These are phyloP conservation scores for Macroramphosus scolopax DNA, from an alignment of 2,797 vertebrate genomes.

Conservation along the genomic window DNA sequence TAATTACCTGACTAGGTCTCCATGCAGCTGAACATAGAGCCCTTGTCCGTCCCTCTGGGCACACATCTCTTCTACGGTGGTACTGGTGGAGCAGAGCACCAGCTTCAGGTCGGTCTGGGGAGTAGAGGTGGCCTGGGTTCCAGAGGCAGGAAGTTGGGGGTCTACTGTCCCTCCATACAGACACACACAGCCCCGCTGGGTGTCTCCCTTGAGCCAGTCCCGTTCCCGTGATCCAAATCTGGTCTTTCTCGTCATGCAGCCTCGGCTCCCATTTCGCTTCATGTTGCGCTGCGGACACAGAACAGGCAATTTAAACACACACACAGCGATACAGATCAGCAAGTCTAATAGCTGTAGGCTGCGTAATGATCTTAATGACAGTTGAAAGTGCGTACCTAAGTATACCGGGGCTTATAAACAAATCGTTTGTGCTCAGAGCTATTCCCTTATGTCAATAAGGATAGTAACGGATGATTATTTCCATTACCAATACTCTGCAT, in stretches of 20 bases:
- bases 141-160: slow-evolving; percentile 67
- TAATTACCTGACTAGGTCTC: slow-evolving; percentile 89
- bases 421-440: no score
- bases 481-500: no score
- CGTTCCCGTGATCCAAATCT: slow-evolving; percentile 91
- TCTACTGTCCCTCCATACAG: slow-evolving; percentile 79
- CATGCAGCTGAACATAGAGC: slow-evolving; percentile 91
- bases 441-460: no score
- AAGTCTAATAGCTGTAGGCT: no score
- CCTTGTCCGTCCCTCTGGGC: slow-evolving; percentile 80
- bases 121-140: slow-evolving; percentile 70
- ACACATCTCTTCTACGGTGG: slow-evolving; percentile 87
- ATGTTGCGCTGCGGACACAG: slow-evolving; percentile 86
- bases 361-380: no score
- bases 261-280: slow-evolving; percentile 87
- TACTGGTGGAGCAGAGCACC: slow-evolving; percentile 91
- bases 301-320: slow-evolving; percentile 19
- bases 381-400: no score
- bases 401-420: no score
- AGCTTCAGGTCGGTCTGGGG: slow-evolving; percentile 84
- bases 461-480: no score
- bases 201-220: slow-evolving; percentile 89
- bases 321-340: slow-evolving; percentile 15
- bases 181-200: slow-evolving; percentile 87
- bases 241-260: slow-evolving; percentile 85